phyloP scores from a whole-genome alignment of 2,797 vertebrate genomes.

The Loriculus beryllinus region DNA sequence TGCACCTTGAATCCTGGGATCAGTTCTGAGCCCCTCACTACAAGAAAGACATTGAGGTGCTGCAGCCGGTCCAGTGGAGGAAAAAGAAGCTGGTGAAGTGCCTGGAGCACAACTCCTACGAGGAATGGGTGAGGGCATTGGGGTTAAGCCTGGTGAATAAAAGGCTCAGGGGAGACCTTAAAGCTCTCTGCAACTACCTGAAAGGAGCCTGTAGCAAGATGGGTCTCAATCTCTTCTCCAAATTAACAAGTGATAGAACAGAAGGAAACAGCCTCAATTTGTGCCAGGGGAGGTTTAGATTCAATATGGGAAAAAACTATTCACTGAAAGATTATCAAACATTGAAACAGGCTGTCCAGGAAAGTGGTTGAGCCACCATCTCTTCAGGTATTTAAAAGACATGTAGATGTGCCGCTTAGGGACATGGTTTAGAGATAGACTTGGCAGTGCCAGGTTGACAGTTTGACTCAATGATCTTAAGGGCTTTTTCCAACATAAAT shows the following conservation, averaged over 20 bases:
- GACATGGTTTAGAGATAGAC: background rate
- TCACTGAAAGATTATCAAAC: background rate
- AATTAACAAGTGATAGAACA: background rate
- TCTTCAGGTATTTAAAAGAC: background rate
- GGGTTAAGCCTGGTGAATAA: background rate
- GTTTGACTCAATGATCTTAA: background rate
- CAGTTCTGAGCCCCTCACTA: background rate
- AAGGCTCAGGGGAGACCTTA: background rate
- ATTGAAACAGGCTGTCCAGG: background rate
- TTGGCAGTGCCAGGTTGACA: background rate
- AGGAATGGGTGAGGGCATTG: background rate
- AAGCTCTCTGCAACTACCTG: no score
- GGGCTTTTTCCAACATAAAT: background rate
- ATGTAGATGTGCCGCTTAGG: background rate
- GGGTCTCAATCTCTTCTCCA: no score
- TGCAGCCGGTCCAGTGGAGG: background rate
- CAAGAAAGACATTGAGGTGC: background rate
- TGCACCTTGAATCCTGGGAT: fast-evolving
- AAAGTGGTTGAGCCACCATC: background rate
- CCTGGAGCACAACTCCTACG: background rate
- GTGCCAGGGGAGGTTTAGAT: fast-evolving
- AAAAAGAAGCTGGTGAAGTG: fast-evolving
- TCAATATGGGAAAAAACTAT: background rate
- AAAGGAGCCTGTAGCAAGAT: no score
- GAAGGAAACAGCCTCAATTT: background rate